Conservation (phyloP, 2,888 invertebrate genomes). For the Microchrysa polita region DNA sequence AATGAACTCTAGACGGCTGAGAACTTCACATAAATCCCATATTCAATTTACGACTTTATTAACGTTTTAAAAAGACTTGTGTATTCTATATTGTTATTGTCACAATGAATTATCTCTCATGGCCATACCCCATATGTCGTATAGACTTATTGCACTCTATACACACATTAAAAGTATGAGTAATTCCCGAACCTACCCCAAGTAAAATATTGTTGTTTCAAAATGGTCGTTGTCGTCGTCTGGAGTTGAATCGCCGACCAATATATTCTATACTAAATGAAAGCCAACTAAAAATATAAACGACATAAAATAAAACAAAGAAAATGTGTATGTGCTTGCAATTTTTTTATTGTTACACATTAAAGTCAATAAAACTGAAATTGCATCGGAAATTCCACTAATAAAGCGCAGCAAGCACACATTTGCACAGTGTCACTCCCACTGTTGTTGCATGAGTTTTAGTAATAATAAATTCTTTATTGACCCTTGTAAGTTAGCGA, state of each 20-base stretch:
- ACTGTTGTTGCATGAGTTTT: neutral
- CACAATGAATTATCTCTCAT: constrained; percentile 38
- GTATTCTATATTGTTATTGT: constrained; percentile 24
- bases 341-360: constrained; percentile 35
- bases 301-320: no score
- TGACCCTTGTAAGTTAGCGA: neutral
- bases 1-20: neutral
- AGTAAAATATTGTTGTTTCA: constrained; percentile 24
- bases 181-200: constrained; percentile 41
- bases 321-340: neutral
- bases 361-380: constrained; percentile 39
- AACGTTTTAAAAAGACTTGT: constrained; percentile 22
- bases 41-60: constrained; percentile 29
- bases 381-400: constrained; percentile 35
- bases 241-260: constrained; percentile 18
- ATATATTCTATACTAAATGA: constrained; percentile 2
- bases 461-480: constrained; percentile 5
- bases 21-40: constrained; percentile 10
- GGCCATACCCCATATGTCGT: constrained; percentile 15
- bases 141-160: constrained; percentile 3
- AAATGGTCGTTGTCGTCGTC: no score
- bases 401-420: constrained; percentile 31
- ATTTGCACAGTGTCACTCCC: constrained; percentile 21
- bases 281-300: constrained; percentile 9
- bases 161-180: constrained; percentile 14